phyloP scores from a whole-genome alignment of 2,797 vertebrate genomes.

The Centropyge bicolor region DNA sequence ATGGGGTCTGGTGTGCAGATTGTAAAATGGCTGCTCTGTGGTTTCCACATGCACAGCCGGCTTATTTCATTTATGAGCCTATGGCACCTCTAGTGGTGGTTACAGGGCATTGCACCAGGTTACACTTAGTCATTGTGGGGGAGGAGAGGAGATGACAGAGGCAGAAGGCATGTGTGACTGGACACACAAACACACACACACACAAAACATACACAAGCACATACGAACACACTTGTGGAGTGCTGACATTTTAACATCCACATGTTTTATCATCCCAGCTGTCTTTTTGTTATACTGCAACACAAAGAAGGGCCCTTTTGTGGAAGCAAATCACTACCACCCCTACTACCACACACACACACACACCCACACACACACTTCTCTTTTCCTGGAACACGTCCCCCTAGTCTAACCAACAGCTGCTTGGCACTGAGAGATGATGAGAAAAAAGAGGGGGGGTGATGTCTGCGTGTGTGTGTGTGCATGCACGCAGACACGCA shows the following conservation, averaged over 20 bases:
- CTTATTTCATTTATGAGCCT: constrained; percentile 76
- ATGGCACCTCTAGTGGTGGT: constrained; percentile 77
- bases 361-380: constrained; percentile 20
- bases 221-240: constrained; percentile 40
- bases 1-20: constrained; percentile 87
- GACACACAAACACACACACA: constrained; percentile 30
- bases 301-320: constrained; percentile 47
- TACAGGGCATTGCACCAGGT: constrained; percentile 40
- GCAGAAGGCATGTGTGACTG: constrained; percentile 52
- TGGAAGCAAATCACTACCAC: constrained; percentile 55
- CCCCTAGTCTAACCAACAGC: constrained; percentile 72
- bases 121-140: constrained; percentile 75
- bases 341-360: constrained; percentile 20
- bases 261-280: constrained; percentile 63
- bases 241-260: constrained; percentile 45
- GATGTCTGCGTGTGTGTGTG: constrained; percentile 21
- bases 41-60: constrained; percentile 56
- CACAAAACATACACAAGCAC: constrained; percentile 18
- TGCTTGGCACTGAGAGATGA: constrained; percentile 74
- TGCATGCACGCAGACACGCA: neutral
- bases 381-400: constrained; percentile 62
- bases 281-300: constrained; percentile 44
- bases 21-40: constrained; percentile 87
- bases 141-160: constrained; percentile 69
- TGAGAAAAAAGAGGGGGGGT: constrained; percentile 19